Evolutionary conservation across 2,113 vertebrate species (phyloP).

Genomic region (Pelecanus crispus): DNA sequence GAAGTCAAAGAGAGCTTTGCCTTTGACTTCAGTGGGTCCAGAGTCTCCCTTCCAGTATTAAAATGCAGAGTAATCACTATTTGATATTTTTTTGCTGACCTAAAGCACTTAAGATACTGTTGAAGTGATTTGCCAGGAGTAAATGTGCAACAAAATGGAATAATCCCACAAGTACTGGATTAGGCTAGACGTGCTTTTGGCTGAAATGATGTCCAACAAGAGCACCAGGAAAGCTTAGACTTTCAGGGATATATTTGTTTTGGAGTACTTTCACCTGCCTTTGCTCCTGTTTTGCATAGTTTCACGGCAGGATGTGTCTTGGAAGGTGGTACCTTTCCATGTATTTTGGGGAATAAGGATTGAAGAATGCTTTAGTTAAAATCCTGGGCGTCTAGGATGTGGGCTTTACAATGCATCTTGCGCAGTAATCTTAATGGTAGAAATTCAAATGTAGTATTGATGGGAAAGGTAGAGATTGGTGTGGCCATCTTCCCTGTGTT

Average conservation of each 20-base stretch:
- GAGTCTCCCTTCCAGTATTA: background rate
- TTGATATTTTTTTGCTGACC: background rate
- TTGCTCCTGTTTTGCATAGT: background rate
- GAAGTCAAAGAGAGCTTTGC: background rate
- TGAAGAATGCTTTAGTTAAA: background rate
- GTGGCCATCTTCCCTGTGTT: background rate
- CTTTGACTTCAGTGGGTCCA: background rate
- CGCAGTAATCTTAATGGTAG: background rate
- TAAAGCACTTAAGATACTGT: background rate
- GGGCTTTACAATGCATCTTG: background rate
- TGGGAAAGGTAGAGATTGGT: background rate
- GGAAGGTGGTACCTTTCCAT: background rate
- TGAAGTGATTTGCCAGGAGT: background rate
- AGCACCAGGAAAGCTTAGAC: background rate
- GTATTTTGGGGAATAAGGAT: background rate
- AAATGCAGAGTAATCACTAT: background rate
- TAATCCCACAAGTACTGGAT: background rate
- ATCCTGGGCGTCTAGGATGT: background rate
- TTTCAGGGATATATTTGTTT: background rate
- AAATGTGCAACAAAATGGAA: background rate
- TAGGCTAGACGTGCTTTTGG: background rate
- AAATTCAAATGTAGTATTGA: background rate
- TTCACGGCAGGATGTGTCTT: background rate
- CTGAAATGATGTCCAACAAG: background rate
- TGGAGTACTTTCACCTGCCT: background rate